phyloP scores from a whole-genome alignment of 2,797 vertebrate genomes.

The Rhincodon typus region DNA sequence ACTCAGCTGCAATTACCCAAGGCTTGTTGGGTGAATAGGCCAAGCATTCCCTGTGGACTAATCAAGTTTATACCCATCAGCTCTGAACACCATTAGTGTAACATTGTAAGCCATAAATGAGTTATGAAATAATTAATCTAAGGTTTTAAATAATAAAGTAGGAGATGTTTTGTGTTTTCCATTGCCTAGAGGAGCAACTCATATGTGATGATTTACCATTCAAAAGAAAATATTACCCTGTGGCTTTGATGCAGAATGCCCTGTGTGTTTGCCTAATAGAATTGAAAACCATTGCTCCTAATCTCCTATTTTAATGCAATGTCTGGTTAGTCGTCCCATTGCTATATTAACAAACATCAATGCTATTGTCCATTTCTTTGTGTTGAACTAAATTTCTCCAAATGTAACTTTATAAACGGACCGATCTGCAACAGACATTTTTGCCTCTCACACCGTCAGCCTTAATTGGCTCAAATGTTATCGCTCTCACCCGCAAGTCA shows the following conservation, averaged over 20 bases:
- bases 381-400: background rate
- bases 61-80: background rate
- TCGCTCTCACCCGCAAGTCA: background rate
- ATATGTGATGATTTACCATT: background rate
- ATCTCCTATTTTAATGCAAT: background rate
- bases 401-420: background rate
- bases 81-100: background rate
- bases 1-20: background rate
- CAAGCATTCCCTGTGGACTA: background rate
- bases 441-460: background rate
- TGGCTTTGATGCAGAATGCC: background rate
- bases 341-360: background rate
- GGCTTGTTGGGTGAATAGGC: background rate
- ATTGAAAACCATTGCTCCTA: background rate
- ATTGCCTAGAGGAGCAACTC: background rate
- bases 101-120: background rate
- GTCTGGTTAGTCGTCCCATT: background rate
- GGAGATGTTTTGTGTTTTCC: background rate
- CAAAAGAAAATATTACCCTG: background rate
- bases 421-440: background rate
- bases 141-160: slow-evolving; percentile 1
- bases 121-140: background rate
- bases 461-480: background rate
- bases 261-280: background rate
- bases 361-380: background rate